Base-by-base conservation (phyloP, 2,113 vertebrate genomes). In the Tonatia bakeri region DNA sequence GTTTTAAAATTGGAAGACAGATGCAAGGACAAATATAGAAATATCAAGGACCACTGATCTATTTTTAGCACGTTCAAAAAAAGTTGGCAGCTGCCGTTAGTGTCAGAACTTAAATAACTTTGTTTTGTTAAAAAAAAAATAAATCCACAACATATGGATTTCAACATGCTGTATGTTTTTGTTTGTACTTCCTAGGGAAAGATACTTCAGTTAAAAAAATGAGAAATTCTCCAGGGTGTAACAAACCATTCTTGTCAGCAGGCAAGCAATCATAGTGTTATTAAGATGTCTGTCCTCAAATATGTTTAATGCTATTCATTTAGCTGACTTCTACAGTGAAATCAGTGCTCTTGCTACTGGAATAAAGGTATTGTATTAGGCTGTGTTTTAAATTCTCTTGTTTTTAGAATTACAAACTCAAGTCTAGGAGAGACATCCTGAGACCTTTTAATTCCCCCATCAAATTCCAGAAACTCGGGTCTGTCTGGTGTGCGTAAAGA, bases 41-140 rank as follows among this genome's bases (percentile, higher is more conserved):
- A 91, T 95, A 89, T 80, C 64, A 47, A 96, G 69, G 79, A 89
- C 77, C 73, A 86, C 89, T 80, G 88, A 92, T 86, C 93, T 97
- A 96, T 96, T 97, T 95, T 97, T 94, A 95, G 91, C 73, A 87
- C 47, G 64, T 91, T 84, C 45, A 91, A 84, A 87, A 96, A 91
- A 95, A 96, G 61, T 94, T 95, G 80, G 95, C 97, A 96, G 94
- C 96, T 97, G 96, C 90, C 91, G 94, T 90, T 61, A 88, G 38
- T 94, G 92, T 95, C 75, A 85, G 75, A 81, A 94, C 75, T 95
- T 93, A 97, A 97, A 97, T 96, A 97, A 90, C 94, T 93, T 96
- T 70, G 81, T 83, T 95, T 94, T 70, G 56, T 93, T 96, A 96
- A 95, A 97, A 96, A 97, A 96, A 64, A 64, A 96, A 93, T 96